Evolutionary conservation across 2,797 vertebrate species (phyloP).

Genomic region (Mormyrus proboscirostris): DNA sequence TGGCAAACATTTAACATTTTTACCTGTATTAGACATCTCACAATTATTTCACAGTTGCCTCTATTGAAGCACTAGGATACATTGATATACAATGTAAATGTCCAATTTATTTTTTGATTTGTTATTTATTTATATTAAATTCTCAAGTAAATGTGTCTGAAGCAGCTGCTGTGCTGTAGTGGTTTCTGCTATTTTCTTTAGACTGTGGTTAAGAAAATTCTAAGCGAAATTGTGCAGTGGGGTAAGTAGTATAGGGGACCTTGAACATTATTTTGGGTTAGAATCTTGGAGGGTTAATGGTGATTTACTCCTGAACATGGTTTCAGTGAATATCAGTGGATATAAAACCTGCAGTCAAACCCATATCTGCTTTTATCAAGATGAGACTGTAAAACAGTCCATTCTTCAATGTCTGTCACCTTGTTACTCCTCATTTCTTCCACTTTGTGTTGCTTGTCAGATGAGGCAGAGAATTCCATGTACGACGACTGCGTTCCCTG

Average conservation of each 20-base stretch:
- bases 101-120: not conserved
- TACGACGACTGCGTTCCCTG: slow-evolving; percentile 68
- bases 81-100: not conserved
- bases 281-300: not conserved
- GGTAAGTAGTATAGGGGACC: not conserved
- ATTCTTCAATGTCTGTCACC: not conserved
- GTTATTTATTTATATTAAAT: not conserved
- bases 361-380: not conserved
- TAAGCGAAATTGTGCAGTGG: not conserved
- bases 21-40: not conserved
- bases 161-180: not conserved
- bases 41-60: not conserved
- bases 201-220: not conserved
- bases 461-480: slow-evolving; percentile 58
- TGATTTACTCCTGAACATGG: not conserved
- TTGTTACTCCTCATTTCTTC: not conserved
- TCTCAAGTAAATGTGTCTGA: not conserved
- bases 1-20: not conserved
- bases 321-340: not conserved
- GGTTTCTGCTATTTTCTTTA: not conserved
- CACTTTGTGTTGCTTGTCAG: slow-evolving; percentile 46
- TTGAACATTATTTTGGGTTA: not conserved
- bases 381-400: not conserved
- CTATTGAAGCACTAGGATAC: not conserved
- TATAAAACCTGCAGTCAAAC: not conserved